A percentile compares a stretch with the other conserved stretches of the same genome.
Evolutionary conservation across 2,113 vertebrate genomes (phyloP).

Genomic region (Pollimyrus isidori): DNA sequence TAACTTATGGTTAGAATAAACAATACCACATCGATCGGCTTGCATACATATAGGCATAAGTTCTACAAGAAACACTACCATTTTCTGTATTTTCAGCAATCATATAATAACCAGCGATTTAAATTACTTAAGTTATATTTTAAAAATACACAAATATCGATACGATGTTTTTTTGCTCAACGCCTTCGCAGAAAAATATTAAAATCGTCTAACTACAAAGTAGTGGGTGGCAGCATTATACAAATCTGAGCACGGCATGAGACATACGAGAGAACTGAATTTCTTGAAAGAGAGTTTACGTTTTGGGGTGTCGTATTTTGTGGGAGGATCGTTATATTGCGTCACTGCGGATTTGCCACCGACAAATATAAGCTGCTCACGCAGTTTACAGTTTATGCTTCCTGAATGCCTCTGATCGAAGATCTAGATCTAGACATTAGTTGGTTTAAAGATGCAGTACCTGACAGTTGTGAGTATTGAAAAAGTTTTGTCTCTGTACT

Average conservation of each 20-base stretch:
- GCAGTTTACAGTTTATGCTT: background rate
- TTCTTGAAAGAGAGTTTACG: background rate
- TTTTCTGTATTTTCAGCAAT: background rate
- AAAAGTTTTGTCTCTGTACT: background rate
- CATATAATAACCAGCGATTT: background rate
- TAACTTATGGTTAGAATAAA: background rate
- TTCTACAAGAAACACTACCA: background rate
- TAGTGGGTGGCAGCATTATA: background rate
- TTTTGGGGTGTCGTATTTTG: background rate
- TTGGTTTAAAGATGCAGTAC: background rate
- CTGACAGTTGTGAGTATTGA: background rate
- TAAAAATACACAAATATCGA: background rate
- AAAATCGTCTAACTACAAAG: background rate
- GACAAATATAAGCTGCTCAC: background rate
- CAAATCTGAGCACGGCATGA: background rate
- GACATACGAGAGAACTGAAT: background rate
- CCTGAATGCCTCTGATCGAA: background rate
- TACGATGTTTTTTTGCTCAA: background rate
- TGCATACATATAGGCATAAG: too few relatives aligned
- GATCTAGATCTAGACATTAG: background rate
- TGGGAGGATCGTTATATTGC: background rate
- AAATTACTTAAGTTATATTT: background rate
- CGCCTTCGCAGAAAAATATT: background rate
- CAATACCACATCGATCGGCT: too few relatives aligned
- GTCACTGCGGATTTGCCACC: background rate